Base-by-base conservation (phyloP, 2,797 vertebrate genomes). In the Scomberomorus guttatus region DNA sequence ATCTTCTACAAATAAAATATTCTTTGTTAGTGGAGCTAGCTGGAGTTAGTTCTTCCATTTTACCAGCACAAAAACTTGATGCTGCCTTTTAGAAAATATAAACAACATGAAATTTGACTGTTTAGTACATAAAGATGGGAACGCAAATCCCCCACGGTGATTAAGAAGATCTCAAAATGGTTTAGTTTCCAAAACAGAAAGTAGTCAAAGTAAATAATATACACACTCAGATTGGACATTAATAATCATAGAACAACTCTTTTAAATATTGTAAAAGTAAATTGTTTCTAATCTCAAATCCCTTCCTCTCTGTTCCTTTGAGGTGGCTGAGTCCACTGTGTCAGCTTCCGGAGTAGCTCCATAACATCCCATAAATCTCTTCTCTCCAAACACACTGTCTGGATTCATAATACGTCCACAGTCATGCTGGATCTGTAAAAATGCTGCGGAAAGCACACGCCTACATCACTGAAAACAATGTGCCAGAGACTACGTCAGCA, bases 391-490 rank as follows among this genome's bases (percentile, higher is more conserved):
- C 46, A 61, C 42, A 59, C 32, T n/a, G 72, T 29, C 39, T 51
- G 54, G 39, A 72, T 42, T 9, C 42, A 56, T 78, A 54, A 60
- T 15, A 8, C 6, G 3, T 48, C 58, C 32, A 56, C 25, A 37
- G 55, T 39, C 65, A 69, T 27, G 44, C 75, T 59, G 57, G 24
- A 68, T 72, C 72, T 87, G 52, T 61, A 59, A 73, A 81, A 81
- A 46, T 5, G 14, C 54, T 76, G 72, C 1, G 10, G 55, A 74
- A 63, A 71, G 51, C 64, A 57, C 52, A 56, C 50, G 56, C 77
- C 79, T 61, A 64, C 70, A 57, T 52, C 66, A 18, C 58, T 27
- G 24, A 51, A 34, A 39, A 72, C 77, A 72, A 56, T 48, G 34
- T 25, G 61, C 46, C 20, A 75, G 59, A 48, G 32, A 50, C 14